phyloP scores from a whole-genome alignment of 2,797 vertebrate species.

The Serranus cabrilla region DNA sequence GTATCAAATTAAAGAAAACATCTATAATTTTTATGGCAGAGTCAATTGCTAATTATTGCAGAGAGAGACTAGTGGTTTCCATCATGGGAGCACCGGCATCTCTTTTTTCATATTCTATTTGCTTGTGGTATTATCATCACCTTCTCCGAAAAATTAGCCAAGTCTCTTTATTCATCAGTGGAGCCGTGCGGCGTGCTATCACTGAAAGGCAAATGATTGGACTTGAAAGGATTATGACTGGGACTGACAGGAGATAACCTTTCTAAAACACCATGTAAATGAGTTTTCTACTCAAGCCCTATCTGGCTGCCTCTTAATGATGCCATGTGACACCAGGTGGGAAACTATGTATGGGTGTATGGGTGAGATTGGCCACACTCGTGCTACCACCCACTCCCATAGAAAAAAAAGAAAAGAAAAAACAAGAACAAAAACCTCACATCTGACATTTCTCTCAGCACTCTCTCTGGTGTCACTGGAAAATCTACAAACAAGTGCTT shows the following conservation, averaged over 20 bases:
- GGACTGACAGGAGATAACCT: conserved; percentile 83
- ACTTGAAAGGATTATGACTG: conserved; percentile 80
- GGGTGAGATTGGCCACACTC: conserved; percentile 53
- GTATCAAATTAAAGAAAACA: conserved; percentile 21
- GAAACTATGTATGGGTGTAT: conserved; percentile 61
- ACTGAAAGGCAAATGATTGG: conserved; percentile 80
- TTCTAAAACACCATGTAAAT: conserved; percentile 86
- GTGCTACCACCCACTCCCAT: background rate
- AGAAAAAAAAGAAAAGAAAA: background rate
- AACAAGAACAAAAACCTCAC: conserved; percentile 27
- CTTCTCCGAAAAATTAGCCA: conserved; percentile 29
- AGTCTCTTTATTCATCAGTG: conserved; percentile 58
- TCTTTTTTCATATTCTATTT: conserved; percentile 54
- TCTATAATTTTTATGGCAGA: conserved; percentile 11
- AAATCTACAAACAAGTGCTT: conserved; percentile 78
- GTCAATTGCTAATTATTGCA: conserved; percentile 29
- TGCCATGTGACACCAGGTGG: conserved; percentile 75
- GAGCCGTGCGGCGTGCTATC: conserved; percentile 69
- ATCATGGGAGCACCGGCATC: conserved; percentile 29
- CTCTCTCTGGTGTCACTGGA: conserved; percentile 68
- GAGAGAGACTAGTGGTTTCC: conserved; percentile 21
- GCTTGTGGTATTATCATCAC: conserved; percentile 45
- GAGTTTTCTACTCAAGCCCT: conserved; percentile 80
- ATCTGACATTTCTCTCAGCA: conserved; percentile 44
- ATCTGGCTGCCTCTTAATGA: conserved; percentile 79